A percentile compares a stretch with the other conserved stretches of the same genome.
Evolutionary conservation across 2,113 vertebrate genomes (phyloP).

Genomic region (Cromileptes altivelis): DNA sequence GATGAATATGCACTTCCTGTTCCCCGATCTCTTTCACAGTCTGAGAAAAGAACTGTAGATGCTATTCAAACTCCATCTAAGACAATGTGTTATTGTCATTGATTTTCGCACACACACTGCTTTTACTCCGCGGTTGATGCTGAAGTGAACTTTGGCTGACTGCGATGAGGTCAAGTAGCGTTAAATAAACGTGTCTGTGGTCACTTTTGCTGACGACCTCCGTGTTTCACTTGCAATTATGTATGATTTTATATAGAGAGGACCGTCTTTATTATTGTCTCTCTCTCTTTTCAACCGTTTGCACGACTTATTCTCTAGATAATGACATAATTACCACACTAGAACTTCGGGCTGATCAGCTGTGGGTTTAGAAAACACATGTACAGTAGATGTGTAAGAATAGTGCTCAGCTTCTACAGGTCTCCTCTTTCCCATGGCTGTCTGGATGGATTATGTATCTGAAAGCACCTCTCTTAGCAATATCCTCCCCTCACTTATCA

Average conservation of each 20-base stretch:
- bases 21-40: constrained; percentile 71
- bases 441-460: constrained; percentile 82
- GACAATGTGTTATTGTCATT: constrained; percentile 72
- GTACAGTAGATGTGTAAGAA: constrained; percentile 54
- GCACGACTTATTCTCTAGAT: constrained; percentile 5
- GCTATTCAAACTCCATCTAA: constrained; percentile 56
- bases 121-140: constrained; percentile 56
- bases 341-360: constrained; percentile 20
- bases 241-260: constrained; percentile 22
- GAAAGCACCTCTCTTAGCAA: constrained; percentile 38
- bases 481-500: constrained; percentile 72
- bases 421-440: constrained; percentile 78
- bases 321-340: constrained; percentile 9
- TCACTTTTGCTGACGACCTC: constrained; percentile 45
- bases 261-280: background rate
- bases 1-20: constrained; percentile 82
- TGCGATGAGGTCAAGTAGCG: constrained; percentile 39
- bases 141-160: constrained; percentile 67
- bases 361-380: constrained; percentile 55
- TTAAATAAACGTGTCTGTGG: constrained; percentile 39
- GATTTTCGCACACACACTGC: constrained; percentile 51
- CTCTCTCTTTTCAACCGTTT: background rate
- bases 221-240: constrained; percentile 33
- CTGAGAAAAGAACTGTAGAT: constrained; percentile 65
- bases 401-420: constrained; percentile 65